A percentile compares a stretch with the other conserved stretches of the same genome.
Evolutionary conservation across 2,888 invertebrate species (phyloP).

Genomic region (Steinernema scapterisci): DNA sequence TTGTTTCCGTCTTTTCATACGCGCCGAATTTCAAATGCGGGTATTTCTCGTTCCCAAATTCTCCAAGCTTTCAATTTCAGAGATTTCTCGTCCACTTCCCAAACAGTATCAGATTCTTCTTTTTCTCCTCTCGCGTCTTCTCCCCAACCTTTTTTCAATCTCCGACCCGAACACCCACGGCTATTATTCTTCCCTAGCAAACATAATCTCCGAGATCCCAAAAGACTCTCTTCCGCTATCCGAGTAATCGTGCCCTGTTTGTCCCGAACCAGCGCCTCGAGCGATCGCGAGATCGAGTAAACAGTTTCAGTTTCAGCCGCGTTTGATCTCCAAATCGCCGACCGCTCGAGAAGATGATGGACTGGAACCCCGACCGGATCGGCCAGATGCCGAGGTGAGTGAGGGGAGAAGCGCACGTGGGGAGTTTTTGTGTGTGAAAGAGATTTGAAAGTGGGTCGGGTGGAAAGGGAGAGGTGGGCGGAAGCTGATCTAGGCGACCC

Average conservation of each 20-base stretch:
- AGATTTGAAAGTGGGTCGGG: too few relatives aligned
- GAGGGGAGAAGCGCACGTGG: too few relatives aligned
- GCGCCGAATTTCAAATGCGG: neutral
- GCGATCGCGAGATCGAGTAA: neutral
- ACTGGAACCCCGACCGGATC: slow-evolving; percentile 16
- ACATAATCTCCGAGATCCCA: neutral
- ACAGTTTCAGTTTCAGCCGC: neutral
- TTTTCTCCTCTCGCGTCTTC: too few relatives aligned
- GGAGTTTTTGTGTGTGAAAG: too few relatives aligned
- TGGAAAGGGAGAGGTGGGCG: too few relatives aligned
- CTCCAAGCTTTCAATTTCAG: neutral
- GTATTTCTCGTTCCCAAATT: neutral
- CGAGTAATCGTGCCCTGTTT: neutral
- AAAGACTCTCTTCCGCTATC: too few relatives aligned
- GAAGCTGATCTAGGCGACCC: too few relatives aligned
- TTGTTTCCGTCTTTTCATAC: neutral
- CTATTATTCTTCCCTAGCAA: neutral
- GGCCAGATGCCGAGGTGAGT: slow-evolving; percentile 29
- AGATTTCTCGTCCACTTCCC: too few relatives aligned
- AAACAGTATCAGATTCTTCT: too few relatives aligned
- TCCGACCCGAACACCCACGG: neutral
- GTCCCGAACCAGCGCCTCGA: neutral
- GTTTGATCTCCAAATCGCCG: neutral
- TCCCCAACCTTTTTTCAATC: neutral
- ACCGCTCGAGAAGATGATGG: neutral